Conservation (phyloP, 2,113 vertebrate genomes). For the Vicugna pacos region DNA sequence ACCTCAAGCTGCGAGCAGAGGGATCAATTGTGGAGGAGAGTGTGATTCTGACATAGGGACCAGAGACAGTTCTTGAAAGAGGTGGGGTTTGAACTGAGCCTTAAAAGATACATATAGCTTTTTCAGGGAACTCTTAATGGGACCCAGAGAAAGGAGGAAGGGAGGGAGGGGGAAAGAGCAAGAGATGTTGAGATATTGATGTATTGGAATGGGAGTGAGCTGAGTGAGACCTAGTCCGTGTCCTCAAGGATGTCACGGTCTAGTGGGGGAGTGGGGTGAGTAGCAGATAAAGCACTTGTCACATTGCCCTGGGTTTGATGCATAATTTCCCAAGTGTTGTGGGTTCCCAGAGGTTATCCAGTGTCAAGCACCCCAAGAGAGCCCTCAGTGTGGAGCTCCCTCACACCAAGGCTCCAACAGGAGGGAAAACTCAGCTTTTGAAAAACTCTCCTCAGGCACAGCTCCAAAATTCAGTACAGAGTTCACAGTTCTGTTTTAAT, state of each 20-base stretch:
- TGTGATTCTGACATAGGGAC: not conserved
- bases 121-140: not conserved
- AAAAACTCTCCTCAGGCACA: not conserved
- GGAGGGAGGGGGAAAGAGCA: no score
- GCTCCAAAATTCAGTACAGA: not conserved
- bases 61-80: not conserved
- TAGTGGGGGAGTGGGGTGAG: not conserved
- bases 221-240: not conserved
- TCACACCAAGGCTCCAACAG: not conserved
- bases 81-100: not conserved
- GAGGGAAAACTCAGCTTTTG: not conserved
- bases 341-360: not conserved
- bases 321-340: no score
- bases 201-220: not conserved
- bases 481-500: slow-evolving; percentile 33
- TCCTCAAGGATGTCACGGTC: not conserved
- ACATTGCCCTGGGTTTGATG: not conserved
- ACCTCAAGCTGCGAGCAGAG: not conserved
- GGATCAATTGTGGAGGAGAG: not conserved
- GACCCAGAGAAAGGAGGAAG: not conserved
- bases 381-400: not conserved
- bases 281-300: not conserved
- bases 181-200: no score
- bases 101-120: not conserved
- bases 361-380: not conserved